Percentiles rank a stretch among this genome's conserved stretches.
These are phyloP conservation scores for Caenorhabditis sp. DNA, from an alignment of 2,888 invertebrate species.

Conservation along the genomic window DNA sequence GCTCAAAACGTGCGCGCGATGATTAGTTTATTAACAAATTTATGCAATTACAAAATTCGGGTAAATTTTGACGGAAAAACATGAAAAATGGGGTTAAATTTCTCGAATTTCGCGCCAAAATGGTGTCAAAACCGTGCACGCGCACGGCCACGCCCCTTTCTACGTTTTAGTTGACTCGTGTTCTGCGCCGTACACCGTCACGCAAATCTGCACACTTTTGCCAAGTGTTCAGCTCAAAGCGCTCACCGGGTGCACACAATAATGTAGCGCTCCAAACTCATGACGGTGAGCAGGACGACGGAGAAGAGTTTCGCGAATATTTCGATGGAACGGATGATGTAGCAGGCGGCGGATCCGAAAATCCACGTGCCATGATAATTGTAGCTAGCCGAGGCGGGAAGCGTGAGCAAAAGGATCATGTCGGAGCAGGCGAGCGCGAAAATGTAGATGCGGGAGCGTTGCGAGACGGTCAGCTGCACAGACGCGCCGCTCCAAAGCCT, in stretches of 20 bases:
- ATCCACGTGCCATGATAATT: slow-evolving; percentile 70
- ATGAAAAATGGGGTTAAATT: no score
- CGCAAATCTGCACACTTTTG: no score
- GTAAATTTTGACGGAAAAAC: no score
- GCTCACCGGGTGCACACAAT: slow-evolving; percentile 72
- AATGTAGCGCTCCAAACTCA: slow-evolving; percentile 74
- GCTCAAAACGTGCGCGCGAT: no score
- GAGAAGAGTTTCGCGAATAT: slow-evolving; percentile 73
- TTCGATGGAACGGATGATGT: slow-evolving; percentile 66
- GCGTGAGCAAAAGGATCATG: slow-evolving; percentile 70
- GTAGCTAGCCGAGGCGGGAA: slow-evolving; percentile 69
- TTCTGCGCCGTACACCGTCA: no score
- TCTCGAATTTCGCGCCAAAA: no score
- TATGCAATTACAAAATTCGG: no score
- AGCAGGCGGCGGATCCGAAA: slow-evolving; percentile 71
- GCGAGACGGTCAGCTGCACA: slow-evolving; percentile 61
- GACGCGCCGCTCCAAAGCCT: slow-evolving; percentile 47
- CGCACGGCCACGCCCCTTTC: no score
- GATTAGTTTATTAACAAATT: no score
- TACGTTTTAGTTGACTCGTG: no score
- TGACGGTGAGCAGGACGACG: slow-evolving; percentile 71
- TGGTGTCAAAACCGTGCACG: no score
- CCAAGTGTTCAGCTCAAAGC: no score
- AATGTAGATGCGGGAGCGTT: slow-evolving; percentile 72
- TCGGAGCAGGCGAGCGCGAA: slow-evolving; percentile 72